These are phyloP conservation scores for Bolinopsis microptera DNA, from an alignment of 37 sponge, comb jelly and placozoan species.

Conservation along the genomic window DNA sequence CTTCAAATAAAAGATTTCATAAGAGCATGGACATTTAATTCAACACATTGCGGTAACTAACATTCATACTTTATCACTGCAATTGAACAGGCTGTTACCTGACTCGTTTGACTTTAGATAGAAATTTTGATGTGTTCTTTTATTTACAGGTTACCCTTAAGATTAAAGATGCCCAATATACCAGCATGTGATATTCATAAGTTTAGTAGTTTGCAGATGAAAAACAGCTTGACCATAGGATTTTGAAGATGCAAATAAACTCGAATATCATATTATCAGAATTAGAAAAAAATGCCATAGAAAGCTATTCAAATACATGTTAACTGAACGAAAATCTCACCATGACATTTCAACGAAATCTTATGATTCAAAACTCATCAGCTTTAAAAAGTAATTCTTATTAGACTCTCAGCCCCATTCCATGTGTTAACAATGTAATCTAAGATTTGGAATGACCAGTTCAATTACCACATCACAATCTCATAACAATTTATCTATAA, in stretches of 20 bases:
- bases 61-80: background rate
- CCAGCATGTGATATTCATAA: too few relatives aligned
- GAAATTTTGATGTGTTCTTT: conserved; percentile 1
- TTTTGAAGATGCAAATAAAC: background rate
- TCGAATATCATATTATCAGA: background rate
- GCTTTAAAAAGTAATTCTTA: background rate
- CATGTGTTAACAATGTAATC: too few relatives aligned
- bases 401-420: too few relatives aligned
- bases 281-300: background rate
- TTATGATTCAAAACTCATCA: background rate
- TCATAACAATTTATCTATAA: too few relatives aligned
- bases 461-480: too few relatives aligned
- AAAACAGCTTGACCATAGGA: conserved; percentile 25
- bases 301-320: background rate
- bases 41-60: background rate
- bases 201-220: background rate
- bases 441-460: too few relatives aligned
- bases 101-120: background rate
- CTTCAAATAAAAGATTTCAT: conserved; percentile 55
- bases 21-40: background rate
- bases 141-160: conserved; percentile 55
- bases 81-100: background rate
- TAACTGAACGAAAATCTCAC: background rate
- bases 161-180: background rate
- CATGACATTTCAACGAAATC: background rate